Evolutionary conservation across 1,140 invertebrate species (phyloP).

Genomic region (Lycorma delicatula): DNA sequence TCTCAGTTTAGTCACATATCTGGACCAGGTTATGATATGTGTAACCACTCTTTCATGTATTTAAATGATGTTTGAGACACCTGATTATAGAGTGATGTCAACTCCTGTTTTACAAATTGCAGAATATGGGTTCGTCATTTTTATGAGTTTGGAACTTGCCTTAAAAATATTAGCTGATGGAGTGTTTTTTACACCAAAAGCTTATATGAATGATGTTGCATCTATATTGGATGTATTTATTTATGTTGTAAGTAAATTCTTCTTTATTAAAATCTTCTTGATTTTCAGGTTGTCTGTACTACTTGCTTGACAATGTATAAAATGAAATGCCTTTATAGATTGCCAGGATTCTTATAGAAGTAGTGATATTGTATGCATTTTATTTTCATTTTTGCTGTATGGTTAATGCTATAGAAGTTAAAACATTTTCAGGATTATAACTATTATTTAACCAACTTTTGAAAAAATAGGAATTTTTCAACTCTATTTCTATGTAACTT

Average conservation of each 20-base stretch:
- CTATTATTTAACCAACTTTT: too few relatives aligned
- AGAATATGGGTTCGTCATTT: slow-evolving; percentile 96
- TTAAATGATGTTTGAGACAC: slow-evolving; percentile 99
- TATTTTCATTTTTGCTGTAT: too few relatives aligned
- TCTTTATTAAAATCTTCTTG: too few relatives aligned
- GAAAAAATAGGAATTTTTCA: too few relatives aligned
- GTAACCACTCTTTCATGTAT: slow-evolving; percentile 95
- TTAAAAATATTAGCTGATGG: slow-evolving; percentile 97
- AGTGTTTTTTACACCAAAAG: slow-evolving; percentile 97
- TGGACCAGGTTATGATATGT: slow-evolving; percentile 99
- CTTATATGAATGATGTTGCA: slow-evolving; percentile 94
- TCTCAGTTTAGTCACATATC: slow-evolving; percentile 92
- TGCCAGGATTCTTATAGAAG: too few relatives aligned
- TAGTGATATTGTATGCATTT: too few relatives aligned
- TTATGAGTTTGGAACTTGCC: slow-evolving; percentile 93
- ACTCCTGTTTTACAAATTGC: slow-evolving; percentile 81
- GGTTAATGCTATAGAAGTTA: too few relatives aligned
- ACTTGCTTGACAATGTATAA: too few relatives aligned
- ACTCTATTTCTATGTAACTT: too few relatives aligned
- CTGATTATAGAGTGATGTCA: slow-evolving; percentile 77
- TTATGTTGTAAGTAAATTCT: slow-evolving; percentile 86
- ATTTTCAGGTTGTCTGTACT: too few relatives aligned
- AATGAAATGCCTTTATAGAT: too few relatives aligned
- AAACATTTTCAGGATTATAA: too few relatives aligned
- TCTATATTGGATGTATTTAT: slow-evolving; percentile 96